Base-by-base conservation (phyloP, 2,888 invertebrate species). In the Brachyptera putata region DNA sequence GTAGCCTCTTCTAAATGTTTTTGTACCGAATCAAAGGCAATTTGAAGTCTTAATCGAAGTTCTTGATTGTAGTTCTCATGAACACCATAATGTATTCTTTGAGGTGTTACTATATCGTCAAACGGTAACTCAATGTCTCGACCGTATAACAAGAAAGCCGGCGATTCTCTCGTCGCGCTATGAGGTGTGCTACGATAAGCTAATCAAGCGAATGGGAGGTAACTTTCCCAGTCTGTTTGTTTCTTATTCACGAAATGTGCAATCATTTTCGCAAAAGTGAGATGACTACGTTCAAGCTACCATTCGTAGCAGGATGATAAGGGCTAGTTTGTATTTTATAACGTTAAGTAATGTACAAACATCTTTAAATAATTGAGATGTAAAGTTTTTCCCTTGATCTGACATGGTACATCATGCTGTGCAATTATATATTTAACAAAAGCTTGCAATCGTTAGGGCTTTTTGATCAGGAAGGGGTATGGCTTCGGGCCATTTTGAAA, bases 271-370 rank as follows among this genome's bases (percentile, higher is more conserved):
- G 30, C 16, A 1, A 58, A 1, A 1, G 48, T n/a, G 25, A 22
- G 30, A 16, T 58, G 48, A 4, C 18, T 26, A 49, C 49, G 48
- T 24, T 58, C 58, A 4, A 48, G 14, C n/a, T 18, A n/a, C 48
- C 58, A 26, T 58, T 58, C 1, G 14, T 18, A 2, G 30, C 34
- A n/a, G 58, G 46, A n/a, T 49, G 24, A 14, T 30, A 58, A 1
- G 30, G 9, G 1, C 34, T 30, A 16, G 58, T 58, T 16, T 9
- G 13, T 7, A 58, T 22, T 18, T 48, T 58, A 7, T 26, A 13
- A 58, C 58, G 16, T 21, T 21, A n/a, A 48, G 34, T 13, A 58
- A 18, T 48, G 18, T 49, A 18, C 1, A 30, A 14, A 50, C 5
- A 30, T 50, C 50, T 9, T 5, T 26, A 16, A 50, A 50, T 11